Conservation (phyloP, 2,113 vertebrate genomes). For the Pica pica region DNA sequence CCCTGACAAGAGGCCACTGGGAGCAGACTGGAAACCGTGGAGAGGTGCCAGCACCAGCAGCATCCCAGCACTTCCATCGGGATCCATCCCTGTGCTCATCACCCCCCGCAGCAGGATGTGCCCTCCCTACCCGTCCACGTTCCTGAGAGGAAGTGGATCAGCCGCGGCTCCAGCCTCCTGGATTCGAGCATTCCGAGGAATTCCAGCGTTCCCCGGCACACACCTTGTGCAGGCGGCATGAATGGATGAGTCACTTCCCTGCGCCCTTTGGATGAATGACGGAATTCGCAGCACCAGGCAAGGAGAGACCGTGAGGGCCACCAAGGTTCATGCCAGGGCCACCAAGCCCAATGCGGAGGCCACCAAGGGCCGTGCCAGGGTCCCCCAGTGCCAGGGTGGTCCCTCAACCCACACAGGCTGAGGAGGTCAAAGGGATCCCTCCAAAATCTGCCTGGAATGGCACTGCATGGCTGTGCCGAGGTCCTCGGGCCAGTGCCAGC, state of each 20-base stretch:
- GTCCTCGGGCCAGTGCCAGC: background rate
- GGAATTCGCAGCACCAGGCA: background rate
- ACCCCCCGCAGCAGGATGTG: background rate
- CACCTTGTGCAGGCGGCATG: background rate
- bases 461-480: background rate
- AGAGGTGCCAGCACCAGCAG: background rate
- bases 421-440: too few species aligned
- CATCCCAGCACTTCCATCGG: fast-evolving
- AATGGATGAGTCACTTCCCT: background rate
- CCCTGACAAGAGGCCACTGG: fast-evolving
- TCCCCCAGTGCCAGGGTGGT: background rate
- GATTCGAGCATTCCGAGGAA: background rate
- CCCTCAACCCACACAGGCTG: too few species aligned
- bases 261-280: background rate
- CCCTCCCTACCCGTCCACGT: background rate
- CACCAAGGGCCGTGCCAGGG: background rate
- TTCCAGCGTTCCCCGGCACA: background rate
- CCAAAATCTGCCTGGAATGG: background rate
- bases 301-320: fast-evolving
- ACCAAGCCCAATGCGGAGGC: background rate
- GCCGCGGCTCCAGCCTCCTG: background rate
- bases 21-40: fast-evolving
- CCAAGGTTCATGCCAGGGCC: background rate
- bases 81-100: background rate
- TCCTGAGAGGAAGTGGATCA: fast-evolving